Evolutionary conservation across 2,113 vertebrate species (phyloP).

Genomic region (Nesogale talazaci): DNA sequence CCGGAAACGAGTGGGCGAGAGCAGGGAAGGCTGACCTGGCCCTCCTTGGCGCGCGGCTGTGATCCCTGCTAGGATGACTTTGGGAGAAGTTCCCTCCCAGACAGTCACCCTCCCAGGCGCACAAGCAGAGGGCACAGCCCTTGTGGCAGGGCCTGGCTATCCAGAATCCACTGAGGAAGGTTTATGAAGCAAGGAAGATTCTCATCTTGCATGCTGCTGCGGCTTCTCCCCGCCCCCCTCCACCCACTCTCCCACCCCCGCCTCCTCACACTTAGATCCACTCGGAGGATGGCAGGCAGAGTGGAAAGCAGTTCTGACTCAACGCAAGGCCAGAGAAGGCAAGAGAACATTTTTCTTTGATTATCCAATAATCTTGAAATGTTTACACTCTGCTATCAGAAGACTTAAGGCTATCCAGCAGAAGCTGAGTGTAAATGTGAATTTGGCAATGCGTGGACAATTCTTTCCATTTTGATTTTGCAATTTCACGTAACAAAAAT

Average conservation of each 20-base stretch:
- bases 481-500: neutral
- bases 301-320: neutral
- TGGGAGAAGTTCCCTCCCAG: neutral
- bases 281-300: neutral
- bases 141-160: neutral
- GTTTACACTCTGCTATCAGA: neutral
- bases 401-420: neutral
- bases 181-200: neutral
- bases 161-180: neutral
- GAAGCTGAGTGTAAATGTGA: neutral
- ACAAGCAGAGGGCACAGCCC: neutral
- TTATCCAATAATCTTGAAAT: neutral
- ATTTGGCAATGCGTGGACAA: neutral
- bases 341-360: neutral
- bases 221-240: neutral
- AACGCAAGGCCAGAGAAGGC: neutral
- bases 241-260: neutral
- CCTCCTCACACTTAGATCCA: neutral
- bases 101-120: neutral
- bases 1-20: conserved; percentile 44
- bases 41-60: neutral
- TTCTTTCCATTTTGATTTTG: neutral
- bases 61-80: neutral
- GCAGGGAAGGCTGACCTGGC: neutral
- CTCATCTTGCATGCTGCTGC: neutral